These are phyloP conservation scores for pig (Sus scrofa) DNA, from an alignment of 2,113 vertebrate genomes.

Conservation along the genomic window T2T-Sscrofa CM000813.6:105079501-105080000, in stretches of 20 bases:
- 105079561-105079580: background rate
- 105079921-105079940: background rate
- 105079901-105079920: background rate
- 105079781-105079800: background rate
- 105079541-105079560: constrained; percentile 6
- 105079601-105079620: background rate
- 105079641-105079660: too few species aligned
- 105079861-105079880: background rate
- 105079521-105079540: background rate
- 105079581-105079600: background rate
- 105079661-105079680: too few species aligned
- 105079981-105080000: background rate
- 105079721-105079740: too few species aligned
- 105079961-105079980: background rate
- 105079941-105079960: background rate
- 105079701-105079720: too few species aligned
- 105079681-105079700: too few species aligned
- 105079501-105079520: background rate
- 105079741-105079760: too few species aligned
- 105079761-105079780: constrained; percentile 14
- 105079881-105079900: background rate
- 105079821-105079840: background rate
- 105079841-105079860: background rate
- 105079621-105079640: too few species aligned
- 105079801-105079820: background rate